These are phyloP conservation scores for Urophycis tenuis DNA, from an alignment of 2,797 vertebrate species.

Conservation along the genomic window DNA sequence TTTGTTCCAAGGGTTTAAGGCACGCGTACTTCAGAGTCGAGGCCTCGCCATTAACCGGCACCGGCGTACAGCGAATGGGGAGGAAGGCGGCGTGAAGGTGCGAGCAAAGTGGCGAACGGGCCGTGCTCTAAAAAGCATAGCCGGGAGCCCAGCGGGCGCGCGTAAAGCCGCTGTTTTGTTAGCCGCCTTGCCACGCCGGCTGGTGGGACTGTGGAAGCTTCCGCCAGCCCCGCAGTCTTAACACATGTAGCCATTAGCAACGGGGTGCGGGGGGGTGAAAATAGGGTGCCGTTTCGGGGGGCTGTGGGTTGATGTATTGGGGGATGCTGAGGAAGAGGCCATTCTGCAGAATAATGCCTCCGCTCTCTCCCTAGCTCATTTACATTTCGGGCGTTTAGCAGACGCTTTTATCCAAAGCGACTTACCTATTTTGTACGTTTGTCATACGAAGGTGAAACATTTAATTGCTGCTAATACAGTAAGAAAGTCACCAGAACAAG, in stretches of 20 bases:
- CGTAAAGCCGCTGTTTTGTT: too few relatives aligned
- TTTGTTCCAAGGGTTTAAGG: not conserved
- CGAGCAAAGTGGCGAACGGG: not conserved
- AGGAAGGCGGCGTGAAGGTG: not conserved
- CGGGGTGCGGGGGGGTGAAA: not conserved
- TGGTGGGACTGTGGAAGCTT: not conserved
- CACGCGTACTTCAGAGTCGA: not conserved
- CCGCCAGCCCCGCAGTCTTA: not conserved
- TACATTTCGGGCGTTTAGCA: too few relatives aligned
- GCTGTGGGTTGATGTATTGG: slow-evolving; percentile 15
- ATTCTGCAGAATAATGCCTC: not conserved
- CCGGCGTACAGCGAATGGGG: not conserved
- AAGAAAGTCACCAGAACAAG: too few relatives aligned
- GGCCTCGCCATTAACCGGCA: not conserved
- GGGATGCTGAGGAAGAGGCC: slow-evolving; percentile 13
- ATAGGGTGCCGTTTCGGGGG: slow-evolving; percentile 22
- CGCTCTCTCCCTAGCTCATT: too few relatives aligned
- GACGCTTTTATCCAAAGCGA: too few relatives aligned
- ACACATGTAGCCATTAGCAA: not conserved
- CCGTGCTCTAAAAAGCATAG: not conserved
- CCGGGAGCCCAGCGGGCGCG: not conserved
- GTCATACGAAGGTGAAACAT: too few relatives aligned
- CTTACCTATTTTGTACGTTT: too few relatives aligned
- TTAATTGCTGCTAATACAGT: too few relatives aligned
- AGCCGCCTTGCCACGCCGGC: not conserved